Conservation (phyloP, 2,113 vertebrate genomes). For the Lagopus leucura region DNA sequence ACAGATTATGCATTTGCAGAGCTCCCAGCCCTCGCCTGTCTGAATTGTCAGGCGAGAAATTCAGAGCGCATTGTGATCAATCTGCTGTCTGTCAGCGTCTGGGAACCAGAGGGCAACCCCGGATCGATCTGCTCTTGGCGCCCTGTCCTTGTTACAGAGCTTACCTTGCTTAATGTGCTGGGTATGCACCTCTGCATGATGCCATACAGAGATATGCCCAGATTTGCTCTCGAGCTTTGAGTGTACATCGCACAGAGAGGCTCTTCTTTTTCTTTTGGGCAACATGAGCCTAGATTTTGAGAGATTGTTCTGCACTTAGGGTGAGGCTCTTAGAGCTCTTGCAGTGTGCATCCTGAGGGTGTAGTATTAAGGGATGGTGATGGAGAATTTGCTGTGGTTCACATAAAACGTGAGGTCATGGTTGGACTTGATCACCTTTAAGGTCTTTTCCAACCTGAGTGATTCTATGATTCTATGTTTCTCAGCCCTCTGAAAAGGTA, state of each 20-base stretch:
- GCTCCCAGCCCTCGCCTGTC: neutral
- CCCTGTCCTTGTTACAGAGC: conserved; percentile 13
- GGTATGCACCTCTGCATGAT: neutral
- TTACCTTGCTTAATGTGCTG: neutral
- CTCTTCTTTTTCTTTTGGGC: neutral
- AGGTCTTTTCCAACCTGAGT: too few relatives aligned
- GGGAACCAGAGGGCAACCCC: conserved; percentile 26
- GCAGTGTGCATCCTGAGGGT: neutral
- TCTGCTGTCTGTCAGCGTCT: neutral
- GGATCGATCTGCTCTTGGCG: conserved; percentile 10
- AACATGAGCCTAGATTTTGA: neutral
- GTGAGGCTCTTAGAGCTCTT: neutral
- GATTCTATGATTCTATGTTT: neutral
- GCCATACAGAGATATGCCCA: too few relatives aligned
- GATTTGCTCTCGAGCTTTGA: neutral
- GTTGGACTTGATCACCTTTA: too few relatives aligned
- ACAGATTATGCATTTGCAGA: neutral
- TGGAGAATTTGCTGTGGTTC: neutral
- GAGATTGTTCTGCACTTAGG: neutral
- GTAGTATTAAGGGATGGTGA: neutral
- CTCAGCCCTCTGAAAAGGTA: neutral
- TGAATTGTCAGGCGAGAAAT: neutral
- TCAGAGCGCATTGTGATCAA: neutral
- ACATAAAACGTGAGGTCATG: neutral
- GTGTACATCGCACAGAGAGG: neutral